phyloP scores from a whole-genome alignment of 2,888 invertebrate species.

The Orthonychiurus folsomi region DNA sequence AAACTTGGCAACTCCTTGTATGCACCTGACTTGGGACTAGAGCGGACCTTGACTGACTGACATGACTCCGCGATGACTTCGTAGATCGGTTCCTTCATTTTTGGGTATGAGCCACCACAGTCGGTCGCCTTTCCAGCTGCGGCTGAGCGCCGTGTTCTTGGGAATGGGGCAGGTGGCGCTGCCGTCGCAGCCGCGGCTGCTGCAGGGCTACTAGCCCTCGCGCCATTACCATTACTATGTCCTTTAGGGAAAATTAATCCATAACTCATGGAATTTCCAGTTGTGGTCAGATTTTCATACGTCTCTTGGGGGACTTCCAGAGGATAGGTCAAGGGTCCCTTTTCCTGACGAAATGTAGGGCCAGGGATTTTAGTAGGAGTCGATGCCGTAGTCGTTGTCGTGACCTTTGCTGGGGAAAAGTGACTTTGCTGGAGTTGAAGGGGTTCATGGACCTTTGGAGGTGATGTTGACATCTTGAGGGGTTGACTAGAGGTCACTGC shows the following conservation, averaged over 20 bases:
- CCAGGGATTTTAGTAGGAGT: neutral
- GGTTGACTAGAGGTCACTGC: neutral
- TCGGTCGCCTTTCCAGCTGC: neutral
- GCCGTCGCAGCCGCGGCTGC: neutral
- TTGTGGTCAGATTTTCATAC: neutral
- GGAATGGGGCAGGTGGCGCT: neutral
- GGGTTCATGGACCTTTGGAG: neutral
- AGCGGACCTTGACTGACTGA: neutral
- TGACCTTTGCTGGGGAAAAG: neutral
- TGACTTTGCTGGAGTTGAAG: slow-evolving; percentile 5
- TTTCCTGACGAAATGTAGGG: neutral
- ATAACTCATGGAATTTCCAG: slow-evolving; percentile 10
- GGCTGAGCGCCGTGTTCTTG: neutral
- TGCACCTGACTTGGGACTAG: neutral
- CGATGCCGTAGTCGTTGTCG: neutral
- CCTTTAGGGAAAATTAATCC: slow-evolving; percentile 12
- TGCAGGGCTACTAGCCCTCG: neutral
- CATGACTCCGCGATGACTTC: neutral
- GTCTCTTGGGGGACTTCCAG: neutral
- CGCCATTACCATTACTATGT: neutral
- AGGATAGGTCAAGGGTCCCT: neutral
- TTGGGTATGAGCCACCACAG: slow-evolving; percentile 21
- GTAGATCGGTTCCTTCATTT: slow-evolving; percentile 14
- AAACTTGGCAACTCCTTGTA: slow-evolving; percentile 5
- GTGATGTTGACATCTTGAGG: neutral